Conservation (phyloP, 1,140 invertebrate species). For the Solen grandis region DNA sequence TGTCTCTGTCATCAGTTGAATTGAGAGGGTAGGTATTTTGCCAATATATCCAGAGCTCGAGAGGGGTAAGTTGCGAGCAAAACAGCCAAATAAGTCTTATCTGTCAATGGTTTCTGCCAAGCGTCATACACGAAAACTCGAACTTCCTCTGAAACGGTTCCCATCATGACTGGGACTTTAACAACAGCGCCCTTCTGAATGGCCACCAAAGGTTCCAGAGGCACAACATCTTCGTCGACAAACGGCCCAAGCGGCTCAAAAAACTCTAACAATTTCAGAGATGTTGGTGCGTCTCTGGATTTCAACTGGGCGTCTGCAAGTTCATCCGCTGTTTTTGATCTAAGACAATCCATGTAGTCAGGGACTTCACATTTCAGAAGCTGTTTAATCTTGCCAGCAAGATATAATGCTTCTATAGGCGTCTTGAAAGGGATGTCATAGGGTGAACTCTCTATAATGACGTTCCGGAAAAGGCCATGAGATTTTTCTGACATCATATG, state of each 20-base stretch:
- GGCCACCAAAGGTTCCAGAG: slow-evolving; percentile 50
- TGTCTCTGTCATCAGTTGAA: slow-evolving; percentile 57
- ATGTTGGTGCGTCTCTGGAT: slow-evolving; percentile 55
- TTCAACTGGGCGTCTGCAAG: slow-evolving; percentile 56
- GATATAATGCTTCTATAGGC: slow-evolving; percentile 57
- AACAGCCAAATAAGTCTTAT: slow-evolving; percentile 47
- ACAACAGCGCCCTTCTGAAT: slow-evolving; percentile 40
- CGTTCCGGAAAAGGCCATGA: slow-evolving; percentile 51
- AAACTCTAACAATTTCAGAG: slow-evolving; percentile 62
- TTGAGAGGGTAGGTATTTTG: slow-evolving; percentile 46
- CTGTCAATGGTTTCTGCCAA: slow-evolving; percentile 52
- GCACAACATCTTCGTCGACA: slow-evolving; percentile 60
- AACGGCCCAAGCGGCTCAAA: slow-evolving; percentile 68
- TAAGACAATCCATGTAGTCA: slow-evolving; percentile 48
- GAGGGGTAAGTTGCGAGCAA: slow-evolving; percentile 54
- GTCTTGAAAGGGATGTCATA: slow-evolving; percentile 64
- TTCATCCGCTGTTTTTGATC: slow-evolving; percentile 55
- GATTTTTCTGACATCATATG: slow-evolving; percentile 59
- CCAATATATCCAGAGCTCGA: slow-evolving; percentile 36
- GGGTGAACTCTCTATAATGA: slow-evolving; percentile 65
- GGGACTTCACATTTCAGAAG: slow-evolving; percentile 14
- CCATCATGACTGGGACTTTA: slow-evolving; percentile 62
- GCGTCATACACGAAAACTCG: slow-evolving; percentile 64
- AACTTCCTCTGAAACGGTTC: slow-evolving; percentile 61
- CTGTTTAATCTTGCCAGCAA: slow-evolving; percentile 41